phyloP scores from a whole-genome alignment of 30 jellyfish, hydroid and myxozoan species.

The Hydractinia echinata region DNA sequence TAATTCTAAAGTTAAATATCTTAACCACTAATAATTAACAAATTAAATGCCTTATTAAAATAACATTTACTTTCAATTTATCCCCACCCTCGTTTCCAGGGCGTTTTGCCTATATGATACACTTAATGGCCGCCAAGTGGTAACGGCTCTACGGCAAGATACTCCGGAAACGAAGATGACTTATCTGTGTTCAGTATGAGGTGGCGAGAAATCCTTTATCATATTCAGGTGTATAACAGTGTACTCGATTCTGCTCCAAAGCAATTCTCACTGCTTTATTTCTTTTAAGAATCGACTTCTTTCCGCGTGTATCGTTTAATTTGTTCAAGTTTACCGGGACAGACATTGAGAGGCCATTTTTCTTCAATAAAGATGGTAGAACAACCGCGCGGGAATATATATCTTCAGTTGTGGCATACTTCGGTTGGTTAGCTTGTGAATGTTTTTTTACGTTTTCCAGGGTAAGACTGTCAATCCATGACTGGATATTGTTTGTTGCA shows the following conservation, averaged over 20 bases:
- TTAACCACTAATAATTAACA: too few relatives aligned
- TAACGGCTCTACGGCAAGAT: too few relatives aligned
- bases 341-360: neutral
- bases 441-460: neutral
- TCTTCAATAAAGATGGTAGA: neutral
- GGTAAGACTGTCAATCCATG: conserved; percentile 5
- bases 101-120: too few relatives aligned
- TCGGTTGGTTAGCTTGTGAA: neutral
- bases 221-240: conserved; percentile 31
- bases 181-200: too few relatives aligned
- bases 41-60: too few relatives aligned
- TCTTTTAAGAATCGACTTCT: neutral
- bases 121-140: too few relatives aligned
- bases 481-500: neutral
- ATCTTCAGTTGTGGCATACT: neutral
- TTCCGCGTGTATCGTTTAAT: neutral
- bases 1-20: too few relatives aligned
- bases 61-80: too few relatives aligned
- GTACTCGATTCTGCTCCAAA: conserved; percentile 27
- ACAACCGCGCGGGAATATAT: neutral
- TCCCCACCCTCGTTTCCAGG: too few relatives aligned
- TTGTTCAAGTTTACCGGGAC: conserved; percentile 10
- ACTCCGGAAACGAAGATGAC: too few relatives aligned
- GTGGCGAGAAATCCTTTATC: neutral
- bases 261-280: conserved; percentile 30